Conservation (phyloP, 2,797 vertebrate genomes). For the Amblyopsis hoosieri region DNA sequence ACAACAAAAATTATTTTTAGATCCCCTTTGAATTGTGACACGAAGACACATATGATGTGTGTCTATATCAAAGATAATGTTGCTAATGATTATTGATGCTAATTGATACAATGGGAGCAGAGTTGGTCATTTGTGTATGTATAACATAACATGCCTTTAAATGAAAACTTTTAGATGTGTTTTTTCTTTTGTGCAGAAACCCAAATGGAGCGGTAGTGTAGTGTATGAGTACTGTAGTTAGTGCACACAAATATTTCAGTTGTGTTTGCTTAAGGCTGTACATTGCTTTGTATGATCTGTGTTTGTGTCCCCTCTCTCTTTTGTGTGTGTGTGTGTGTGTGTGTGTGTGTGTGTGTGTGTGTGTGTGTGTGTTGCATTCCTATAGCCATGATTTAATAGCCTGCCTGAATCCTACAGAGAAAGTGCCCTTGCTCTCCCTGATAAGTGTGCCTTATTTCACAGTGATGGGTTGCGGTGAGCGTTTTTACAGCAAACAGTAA, state of each 20-base stretch:
- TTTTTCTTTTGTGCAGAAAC: neutral
- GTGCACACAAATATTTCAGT: neutral
- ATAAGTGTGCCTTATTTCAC: constrained; percentile 59
- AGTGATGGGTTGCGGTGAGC: constrained; percentile 54
- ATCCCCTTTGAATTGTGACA: too few species aligned
- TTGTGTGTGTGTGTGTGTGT: too few species aligned
- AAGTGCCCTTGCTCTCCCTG: constrained; percentile 59
- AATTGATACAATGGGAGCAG: neutral
- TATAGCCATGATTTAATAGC: constrained; percentile 54
- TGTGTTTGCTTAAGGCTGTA: constrained; percentile 14
- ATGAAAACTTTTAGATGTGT: too few species aligned
- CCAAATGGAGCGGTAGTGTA: neutral
- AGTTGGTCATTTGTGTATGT: constrained; percentile 5
- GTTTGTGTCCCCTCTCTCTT: neutral
- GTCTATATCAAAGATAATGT: too few species aligned
- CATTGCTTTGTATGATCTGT: neutral
- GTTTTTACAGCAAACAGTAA: constrained; percentile 47
- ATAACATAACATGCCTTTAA: constrained; percentile 8
- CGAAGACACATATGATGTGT: too few species aligned
- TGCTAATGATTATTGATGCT: too few species aligned
- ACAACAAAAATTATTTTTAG: neutral
- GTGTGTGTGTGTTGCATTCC: neutral
- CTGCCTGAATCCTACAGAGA: constrained; percentile 32
- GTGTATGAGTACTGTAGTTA: neutral
- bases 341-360: too few species aligned